Conservation (phyloP, 2,888 invertebrate species). For the Eulithis prunata region DNA sequence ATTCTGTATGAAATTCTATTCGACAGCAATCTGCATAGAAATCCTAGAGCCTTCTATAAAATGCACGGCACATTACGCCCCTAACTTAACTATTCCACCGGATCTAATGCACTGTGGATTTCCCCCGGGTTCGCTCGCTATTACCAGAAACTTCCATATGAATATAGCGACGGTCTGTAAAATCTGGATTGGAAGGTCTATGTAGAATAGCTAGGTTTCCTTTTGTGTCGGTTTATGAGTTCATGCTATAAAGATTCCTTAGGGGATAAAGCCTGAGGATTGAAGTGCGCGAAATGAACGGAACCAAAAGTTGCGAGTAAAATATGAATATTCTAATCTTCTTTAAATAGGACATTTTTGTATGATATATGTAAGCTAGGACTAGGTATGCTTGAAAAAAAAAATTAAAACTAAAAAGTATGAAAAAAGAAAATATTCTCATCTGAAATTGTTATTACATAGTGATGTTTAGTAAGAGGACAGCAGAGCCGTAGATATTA, state of each 20-base stretch:
- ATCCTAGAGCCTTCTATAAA: slow-evolving; percentile 36
- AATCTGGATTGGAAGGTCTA: slow-evolving; percentile 23
- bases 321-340: neutral
- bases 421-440: no score
- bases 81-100: slow-evolving; percentile 47
- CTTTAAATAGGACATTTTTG: neutral
- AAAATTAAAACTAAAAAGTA: no score
- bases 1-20: slow-evolving; percentile 1
- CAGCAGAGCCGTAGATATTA: no score
- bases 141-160: slow-evolving; percentile 17
- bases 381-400: no score
- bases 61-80: slow-evolving; percentile 47
- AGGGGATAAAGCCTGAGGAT: neutral
- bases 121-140: slow-evolving; percentile 33
- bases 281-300: neutral
- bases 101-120: slow-evolving; percentile 41
- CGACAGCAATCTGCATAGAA: slow-evolving; percentile 14
- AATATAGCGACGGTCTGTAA: slow-evolving; percentile 14
- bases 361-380: no score
- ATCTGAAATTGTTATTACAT: no score
- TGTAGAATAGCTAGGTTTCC: slow-evolving; percentile 6
- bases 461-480: no score
- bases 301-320: neutral
- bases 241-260: neutral
- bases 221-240: slow-evolving; percentile 9